Evolutionary conservation across 2,113 vertebrate species (phyloP).

Genomic region (Charina bottae): DNA sequence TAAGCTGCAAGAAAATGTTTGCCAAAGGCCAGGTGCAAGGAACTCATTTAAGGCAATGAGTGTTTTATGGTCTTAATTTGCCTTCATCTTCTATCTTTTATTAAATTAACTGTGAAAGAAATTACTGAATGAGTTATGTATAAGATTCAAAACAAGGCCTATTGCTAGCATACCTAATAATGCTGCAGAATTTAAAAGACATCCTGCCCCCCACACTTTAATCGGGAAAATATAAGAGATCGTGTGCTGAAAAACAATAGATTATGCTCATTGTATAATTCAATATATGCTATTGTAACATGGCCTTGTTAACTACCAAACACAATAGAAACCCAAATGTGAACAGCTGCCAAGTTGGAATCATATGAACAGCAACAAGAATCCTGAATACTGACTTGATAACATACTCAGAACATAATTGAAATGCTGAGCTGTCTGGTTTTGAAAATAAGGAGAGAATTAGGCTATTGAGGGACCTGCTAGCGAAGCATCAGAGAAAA

Average conservation of each 20-base stretch:
- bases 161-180: not conserved
- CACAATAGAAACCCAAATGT: not conserved
- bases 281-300: not conserved
- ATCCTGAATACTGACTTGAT: slow-evolving; percentile 15
- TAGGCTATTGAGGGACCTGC: slow-evolving; percentile 15
- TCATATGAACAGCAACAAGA: slow-evolving; percentile 5
- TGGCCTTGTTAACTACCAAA: not conserved
- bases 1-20: slow-evolving; percentile 28
- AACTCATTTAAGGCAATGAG: slow-evolving; percentile 28
- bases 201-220: not conserved
- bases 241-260: not conserved
- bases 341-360: slow-evolving; percentile 18
- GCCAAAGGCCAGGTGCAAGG: slow-evolving; percentile 40
- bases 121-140: slow-evolving; percentile 6
- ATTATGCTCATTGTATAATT: not conserved
- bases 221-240: not conserved
- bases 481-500: slow-evolving; percentile 2
- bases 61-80: slow-evolving; percentile 29
- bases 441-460: slow-evolving; percentile 14
- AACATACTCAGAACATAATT: slow-evolving; percentile 28
- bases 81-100: slow-evolving; percentile 7
- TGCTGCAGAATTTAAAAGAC: not conserved
- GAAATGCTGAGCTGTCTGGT: slow-evolving; percentile 7
- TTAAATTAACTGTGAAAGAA: slow-evolving; percentile 12
- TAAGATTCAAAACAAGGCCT: not conserved